phyloP scores from a whole-genome alignment of 2,888 invertebrate genomes.

The Heliconius sara region DNA sequence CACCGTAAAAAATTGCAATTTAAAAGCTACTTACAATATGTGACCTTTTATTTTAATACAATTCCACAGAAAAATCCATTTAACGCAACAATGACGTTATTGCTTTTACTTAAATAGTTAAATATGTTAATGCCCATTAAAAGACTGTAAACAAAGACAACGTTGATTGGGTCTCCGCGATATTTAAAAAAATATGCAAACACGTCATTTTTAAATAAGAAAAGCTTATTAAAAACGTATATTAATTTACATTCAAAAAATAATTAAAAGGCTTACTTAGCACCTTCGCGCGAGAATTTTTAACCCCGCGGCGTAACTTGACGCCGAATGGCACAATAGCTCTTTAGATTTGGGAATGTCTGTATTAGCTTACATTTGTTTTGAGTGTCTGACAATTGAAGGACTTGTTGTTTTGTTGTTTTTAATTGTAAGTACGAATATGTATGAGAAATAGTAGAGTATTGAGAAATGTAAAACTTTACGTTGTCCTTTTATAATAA shows the following conservation, averaged over 20 bases:
- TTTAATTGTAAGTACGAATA: not conserved
- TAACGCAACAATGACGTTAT: too few relatives aligned
- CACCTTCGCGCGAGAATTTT: conserved; percentile 50
- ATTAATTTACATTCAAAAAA: conserved; percentile 32
- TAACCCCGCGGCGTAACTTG: conserved; percentile 41
- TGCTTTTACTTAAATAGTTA: too few relatives aligned
- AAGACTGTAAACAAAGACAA: too few relatives aligned
- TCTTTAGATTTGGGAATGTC: conserved; percentile 34
- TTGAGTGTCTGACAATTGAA: conserved; percentile 27
- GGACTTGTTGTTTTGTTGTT: not conserved
- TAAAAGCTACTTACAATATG: too few relatives aligned
- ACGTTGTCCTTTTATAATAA: not conserved
- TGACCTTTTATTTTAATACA: too few relatives aligned
- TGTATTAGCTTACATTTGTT: conserved; percentile 46
- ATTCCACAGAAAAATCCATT: too few relatives aligned
- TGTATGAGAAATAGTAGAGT: too few relatives aligned
- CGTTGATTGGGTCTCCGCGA: too few relatives aligned
- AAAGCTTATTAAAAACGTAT: not conserved
- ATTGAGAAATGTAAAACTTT: not conserved
- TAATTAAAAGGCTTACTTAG: conserved; percentile 42
- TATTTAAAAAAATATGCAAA: too few relatives aligned
- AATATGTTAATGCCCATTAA: too few relatives aligned
- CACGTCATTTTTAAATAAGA: too few relatives aligned
- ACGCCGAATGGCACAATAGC: conserved; percentile 38
- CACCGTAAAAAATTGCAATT: too few relatives aligned